Evolutionary conservation across 2,888 invertebrate species (phyloP), one percentile per base, ranked within the genome.

Genomic region (Noctua comes): DNA sequence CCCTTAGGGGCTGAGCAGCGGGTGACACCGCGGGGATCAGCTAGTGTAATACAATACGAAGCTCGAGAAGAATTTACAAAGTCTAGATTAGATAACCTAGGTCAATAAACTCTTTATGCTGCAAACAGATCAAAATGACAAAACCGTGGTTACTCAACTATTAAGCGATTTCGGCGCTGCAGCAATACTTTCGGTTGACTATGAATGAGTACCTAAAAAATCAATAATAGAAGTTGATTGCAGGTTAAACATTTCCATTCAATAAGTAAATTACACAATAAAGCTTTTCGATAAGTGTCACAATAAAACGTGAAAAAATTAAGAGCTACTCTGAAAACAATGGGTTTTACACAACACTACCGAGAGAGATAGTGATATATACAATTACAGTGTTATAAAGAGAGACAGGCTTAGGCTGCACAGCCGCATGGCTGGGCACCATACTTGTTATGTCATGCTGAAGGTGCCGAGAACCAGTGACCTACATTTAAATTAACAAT

Each of bases 401-500:
- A n/a, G 74, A 86, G 83, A 79, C 31, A 62, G 24, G 36, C 46
- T 36, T 65, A 59, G 36, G 65, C 59, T 80, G 73, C 62, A 43
- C 31, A 69, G 76, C 43, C n/a, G 59, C 79, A 68, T 75, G 79
- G 73, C 64, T 72, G 24, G 40, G 4, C 43, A 79, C 75, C 77
- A 68, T 57, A 84, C 62, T 36, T 76, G 64, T 86, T 90, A 84
- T 81, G 86, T 83, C 82, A 89, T 73, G 76, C 76, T 62, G 40
- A 84, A 82, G 77, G 83, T 70, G 70, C 80, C 65, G 83, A 71
- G 89, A 82, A 74, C 82, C 54, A 85, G 77, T 88, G 86, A 85
- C 90, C 89, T 57, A 86, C 82, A 82, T 87, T 74, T 40, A 16
- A 51, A 57, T 64, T 48, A 77, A 51, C 71, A 74, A 72, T 59